Base-by-base conservation (phyloP, 2,888 invertebrate genomes). In the Endomychus coccineus region DNA sequence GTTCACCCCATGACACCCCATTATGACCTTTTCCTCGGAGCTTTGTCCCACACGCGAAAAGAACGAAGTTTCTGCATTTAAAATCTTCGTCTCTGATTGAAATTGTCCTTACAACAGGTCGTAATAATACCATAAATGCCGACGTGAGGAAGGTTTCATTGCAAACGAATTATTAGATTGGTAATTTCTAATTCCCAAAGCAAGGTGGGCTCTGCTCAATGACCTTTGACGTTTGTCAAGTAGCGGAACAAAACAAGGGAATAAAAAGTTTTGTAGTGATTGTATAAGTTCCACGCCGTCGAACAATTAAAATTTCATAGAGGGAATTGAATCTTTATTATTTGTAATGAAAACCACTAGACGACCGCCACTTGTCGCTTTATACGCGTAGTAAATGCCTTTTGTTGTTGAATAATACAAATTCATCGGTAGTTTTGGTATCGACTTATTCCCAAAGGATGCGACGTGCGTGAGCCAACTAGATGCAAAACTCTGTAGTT, bases 121-220 rank as follows among this genome's bases (percentile, higher is more conserved):
- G 23, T 12, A 14, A 12, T 25, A n/a, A 16, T 33, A 12, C 34
- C 29, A 16, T 14, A 31, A 37, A 27, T 13, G 34, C 24, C 17
- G 37, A 15, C 23, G 39, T 39, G 14, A 16, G 27, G 12, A 16
- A 9, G 14, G 19, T 16, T 16, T 16, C 19, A 13, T 16, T 17
- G 31, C n/a, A n/a, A n/a, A n/a, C n/a, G n/a, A n/a, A n/a, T n/a
- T n/a, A n/a, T 28, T 16, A 38, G 45, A 52, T 51, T 48, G 44
- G 44, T 44, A 43, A 49, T 49, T 48, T 48, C 42, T 43, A 48
- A 55, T 61, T 62, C 62, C 60, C 61, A 61, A 44, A 51, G 56
- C 55, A 57, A 58, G 59, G 60, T 61, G 62, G 60, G n/a, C n/a
- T 52, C 58, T 47, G 50, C 44, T 34, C 44, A 39, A 46, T 50